These are phyloP conservation scores for Leucopsar rothschildi DNA, from an alignment of 2,113 vertebrate genomes.

Conservation along the genomic window DNA sequence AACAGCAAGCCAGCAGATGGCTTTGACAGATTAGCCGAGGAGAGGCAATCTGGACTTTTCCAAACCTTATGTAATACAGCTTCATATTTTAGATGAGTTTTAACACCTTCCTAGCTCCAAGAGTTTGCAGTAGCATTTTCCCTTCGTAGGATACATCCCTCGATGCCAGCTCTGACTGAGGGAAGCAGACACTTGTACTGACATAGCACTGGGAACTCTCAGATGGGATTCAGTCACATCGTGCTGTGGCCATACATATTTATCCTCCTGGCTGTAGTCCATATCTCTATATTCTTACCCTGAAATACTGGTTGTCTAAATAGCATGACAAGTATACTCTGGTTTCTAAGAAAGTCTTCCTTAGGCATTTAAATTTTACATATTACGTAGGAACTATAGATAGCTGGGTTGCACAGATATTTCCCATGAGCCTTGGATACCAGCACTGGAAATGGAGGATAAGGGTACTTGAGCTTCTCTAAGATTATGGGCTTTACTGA, in stretches of 20 bases:
- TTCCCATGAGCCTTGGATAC: neutral
- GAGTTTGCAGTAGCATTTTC: neutral
- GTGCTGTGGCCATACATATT: neutral
- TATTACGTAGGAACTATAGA: neutral
- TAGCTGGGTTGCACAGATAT: neutral
- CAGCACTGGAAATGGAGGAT: neutral
- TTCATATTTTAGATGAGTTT: neutral
- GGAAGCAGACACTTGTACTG: neutral
- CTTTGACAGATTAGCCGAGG: neutral
- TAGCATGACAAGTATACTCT: neutral
- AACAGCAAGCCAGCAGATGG: conserved; percentile 27
- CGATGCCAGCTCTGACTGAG: rapidly evolving
- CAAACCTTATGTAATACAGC: neutral
- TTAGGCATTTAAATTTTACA: neutral
- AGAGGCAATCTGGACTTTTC: neutral
- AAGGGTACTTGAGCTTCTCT: neutral
- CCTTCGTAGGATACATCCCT: neutral
- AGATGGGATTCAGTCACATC: neutral
- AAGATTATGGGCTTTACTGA: neutral
- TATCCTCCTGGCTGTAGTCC: neutral
- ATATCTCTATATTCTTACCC: neutral
- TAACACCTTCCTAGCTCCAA: neutral
- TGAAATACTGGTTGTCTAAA: neutral
- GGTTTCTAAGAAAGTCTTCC: neutral
- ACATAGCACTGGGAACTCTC: neutral